Evolutionary conservation across 1,140 invertebrate species (phyloP).

Genomic region (Hypothenemus hampei): DNA sequence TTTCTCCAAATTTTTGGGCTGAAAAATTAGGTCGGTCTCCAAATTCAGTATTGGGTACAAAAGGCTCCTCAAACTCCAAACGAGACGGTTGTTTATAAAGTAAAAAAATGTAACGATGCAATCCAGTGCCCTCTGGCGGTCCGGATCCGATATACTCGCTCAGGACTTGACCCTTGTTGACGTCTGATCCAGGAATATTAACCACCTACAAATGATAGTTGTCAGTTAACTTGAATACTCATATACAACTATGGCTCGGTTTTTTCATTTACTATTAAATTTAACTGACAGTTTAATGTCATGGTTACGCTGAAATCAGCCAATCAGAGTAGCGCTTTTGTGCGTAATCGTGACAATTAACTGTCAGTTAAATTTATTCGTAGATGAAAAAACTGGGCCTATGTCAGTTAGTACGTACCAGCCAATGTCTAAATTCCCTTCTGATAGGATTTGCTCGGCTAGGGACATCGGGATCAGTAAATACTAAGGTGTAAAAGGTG

Average conservation of each 20-base stretch:
- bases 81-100: conserved; percentile 77
- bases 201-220: conserved; percentile 59
- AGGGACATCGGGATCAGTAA: conserved; percentile 82
- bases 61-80: conserved; percentile 63
- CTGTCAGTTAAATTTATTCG: no score
- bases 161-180: conserved; percentile 62
- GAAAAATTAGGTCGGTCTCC: conserved; percentile 54
- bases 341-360: no score
- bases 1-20: conserved; percentile 73
- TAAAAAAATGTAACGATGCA: conserved; percentile 88
- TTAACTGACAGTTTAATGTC: no score
- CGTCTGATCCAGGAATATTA: conserved; percentile 79
- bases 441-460: conserved; percentile 50
- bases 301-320: no score
- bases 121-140: conserved; percentile 72
- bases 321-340: no score
- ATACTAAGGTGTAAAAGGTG: conserved; percentile 69
- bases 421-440: conserved; percentile 56
- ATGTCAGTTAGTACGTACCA: no score
- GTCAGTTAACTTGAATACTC: no score
- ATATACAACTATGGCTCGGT: no score
- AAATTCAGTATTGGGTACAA: conserved; percentile 44
- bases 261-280: no score
- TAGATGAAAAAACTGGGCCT: no score
- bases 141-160: conserved; percentile 80